Percentiles rank a stretch among this genome's conserved stretches.
phyloP scores from a whole-genome alignment of 2,888 invertebrate species.

The Proisotoma minuta region DNA sequence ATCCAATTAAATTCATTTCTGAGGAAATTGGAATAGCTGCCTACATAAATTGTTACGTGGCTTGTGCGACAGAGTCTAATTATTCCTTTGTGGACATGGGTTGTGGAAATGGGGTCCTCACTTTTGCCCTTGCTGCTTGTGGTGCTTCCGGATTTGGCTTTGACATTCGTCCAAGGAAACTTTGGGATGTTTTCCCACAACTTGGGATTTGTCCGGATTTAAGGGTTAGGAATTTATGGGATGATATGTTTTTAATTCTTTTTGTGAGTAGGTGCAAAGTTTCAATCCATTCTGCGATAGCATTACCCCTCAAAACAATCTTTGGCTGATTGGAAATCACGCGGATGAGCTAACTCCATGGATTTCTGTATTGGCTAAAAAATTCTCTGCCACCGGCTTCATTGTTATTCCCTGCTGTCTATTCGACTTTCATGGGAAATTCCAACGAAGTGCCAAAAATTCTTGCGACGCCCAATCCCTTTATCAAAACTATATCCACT shows the following conservation, averaged over 20 bases:
- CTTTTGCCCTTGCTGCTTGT: slow-evolving; percentile 76
- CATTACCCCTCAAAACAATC: slow-evolving; percentile 51
- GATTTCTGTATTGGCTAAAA: slow-evolving; percentile 88
- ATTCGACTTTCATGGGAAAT: slow-evolving; percentile 63
- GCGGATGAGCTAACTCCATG: slow-evolving; percentile 76
- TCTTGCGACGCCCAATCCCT: slow-evolving; percentile 56
- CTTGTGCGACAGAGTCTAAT: slow-evolving; percentile 49
- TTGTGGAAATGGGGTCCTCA: slow-evolving; percentile 94
- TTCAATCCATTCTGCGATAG: slow-evolving; percentile 13
- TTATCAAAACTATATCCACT: slow-evolving; percentile 60
- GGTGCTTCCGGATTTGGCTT: slow-evolving; percentile 77
- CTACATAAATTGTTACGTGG: slow-evolving; percentile 63
- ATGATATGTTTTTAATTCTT: background rate
- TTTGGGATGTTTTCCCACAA: slow-evolving; percentile 76
- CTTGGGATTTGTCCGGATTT: slow-evolving; percentile 56
- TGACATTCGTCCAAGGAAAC: slow-evolving; percentile 71
- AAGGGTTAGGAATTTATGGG: slow-evolving; percentile 55
- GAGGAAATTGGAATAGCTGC: slow-evolving; percentile 94
- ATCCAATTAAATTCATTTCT: slow-evolving; percentile 89
- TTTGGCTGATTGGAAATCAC: slow-evolving; percentile 93
- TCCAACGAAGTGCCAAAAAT: slow-evolving; percentile 54
- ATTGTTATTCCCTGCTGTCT: slow-evolving; percentile 93
- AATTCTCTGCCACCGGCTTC: slow-evolving; percentile 68
- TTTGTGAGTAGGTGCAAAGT: slow-evolving; percentile 3
- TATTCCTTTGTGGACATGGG: slow-evolving; percentile 87